A percentile compares a stretch with the other conserved stretches of the same genome.
Conservation (phyloP, 2,113 vertebrate species). For the Prochilodus magdalenae region DNA sequence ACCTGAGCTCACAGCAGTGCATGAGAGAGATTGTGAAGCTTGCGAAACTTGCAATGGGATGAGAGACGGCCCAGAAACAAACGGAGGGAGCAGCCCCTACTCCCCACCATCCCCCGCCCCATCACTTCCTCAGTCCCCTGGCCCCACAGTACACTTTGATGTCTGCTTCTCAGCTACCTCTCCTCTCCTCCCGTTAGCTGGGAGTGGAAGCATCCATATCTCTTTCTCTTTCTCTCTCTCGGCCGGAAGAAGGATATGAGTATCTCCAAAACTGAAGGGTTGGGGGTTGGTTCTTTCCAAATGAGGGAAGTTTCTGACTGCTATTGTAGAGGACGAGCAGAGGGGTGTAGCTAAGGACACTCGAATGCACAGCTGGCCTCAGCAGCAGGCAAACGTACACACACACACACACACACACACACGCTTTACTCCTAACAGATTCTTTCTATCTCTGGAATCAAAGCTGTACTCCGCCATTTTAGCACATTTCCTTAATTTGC, state of each 20-base stretch:
- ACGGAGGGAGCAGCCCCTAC: neutral
- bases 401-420: neutral
- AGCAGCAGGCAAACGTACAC: neutral
- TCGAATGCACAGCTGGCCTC: neutral
- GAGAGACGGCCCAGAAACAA: slow-evolving; percentile 24
- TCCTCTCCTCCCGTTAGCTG: slow-evolving; percentile 11
- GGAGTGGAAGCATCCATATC: neutral
- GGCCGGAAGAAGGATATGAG: slow-evolving; percentile 23
- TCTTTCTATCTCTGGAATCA: neutral
- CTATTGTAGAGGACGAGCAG: neutral
- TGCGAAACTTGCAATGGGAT: slow-evolving; percentile 44
- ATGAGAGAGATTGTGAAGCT: slow-evolving; percentile 23
- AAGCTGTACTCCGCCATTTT: neutral
- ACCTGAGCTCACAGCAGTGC: neutral
- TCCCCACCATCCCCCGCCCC: neutral
- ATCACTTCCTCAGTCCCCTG: neutral
- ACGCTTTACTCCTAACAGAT: no score
- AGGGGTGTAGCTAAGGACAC: slow-evolving; percentile 9
- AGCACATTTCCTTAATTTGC: no score
- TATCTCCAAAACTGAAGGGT: neutral
- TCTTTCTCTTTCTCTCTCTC: neutral
- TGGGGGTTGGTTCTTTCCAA: neutral
- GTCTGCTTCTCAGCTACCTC: slow-evolving; percentile 15
- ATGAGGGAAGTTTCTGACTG: slow-evolving; percentile 34
- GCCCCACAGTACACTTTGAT: slow-evolving; percentile 16